These are phyloP conservation scores for Margarornis squamiger DNA, from an alignment of 2,797 vertebrate species.

Conservation along the genomic window DNA sequence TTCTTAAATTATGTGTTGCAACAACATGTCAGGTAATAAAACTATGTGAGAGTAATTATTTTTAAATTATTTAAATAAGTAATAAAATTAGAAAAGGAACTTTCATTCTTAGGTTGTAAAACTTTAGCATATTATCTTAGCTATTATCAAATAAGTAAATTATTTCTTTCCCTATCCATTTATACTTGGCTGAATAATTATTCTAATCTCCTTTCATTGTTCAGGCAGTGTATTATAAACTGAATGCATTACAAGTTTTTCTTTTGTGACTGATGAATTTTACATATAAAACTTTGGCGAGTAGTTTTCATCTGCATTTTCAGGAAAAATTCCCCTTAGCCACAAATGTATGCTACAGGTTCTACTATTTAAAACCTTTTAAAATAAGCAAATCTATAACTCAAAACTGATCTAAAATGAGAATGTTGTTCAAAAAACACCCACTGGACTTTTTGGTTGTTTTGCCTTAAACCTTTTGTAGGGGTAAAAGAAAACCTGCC, in stretches of 20 bases:
- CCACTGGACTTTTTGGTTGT: not conserved
- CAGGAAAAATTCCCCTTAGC: not conserved
- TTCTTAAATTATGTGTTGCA: not conserved
- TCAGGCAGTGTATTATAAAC: not conserved
- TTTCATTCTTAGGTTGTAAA: not conserved
- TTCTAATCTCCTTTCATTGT: not conserved
- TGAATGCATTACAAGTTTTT: not conserved
- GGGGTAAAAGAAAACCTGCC: not conserved
- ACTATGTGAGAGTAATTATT: not conserved
- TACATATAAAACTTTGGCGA: not conserved
- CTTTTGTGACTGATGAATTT: not conserved
- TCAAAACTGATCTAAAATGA: not conserved
- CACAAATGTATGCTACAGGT: not conserved
- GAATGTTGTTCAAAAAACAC: not conserved
- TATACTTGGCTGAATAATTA: slow-evolving; percentile 2
- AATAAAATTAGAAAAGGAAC: not conserved
- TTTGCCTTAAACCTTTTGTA: not conserved
- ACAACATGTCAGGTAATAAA: not conserved
- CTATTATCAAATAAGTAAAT: not conserved
- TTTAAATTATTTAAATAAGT: not conserved
- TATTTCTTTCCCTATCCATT: not conserved
- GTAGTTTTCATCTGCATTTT: not conserved
- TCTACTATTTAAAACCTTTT: not conserved
- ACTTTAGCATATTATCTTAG: not conserved
- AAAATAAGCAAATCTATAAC: not conserved